Evolutionary conservation across 2,797 vertebrate genomes (phyloP).

Genomic region (Manis crassicaudata): DNA sequence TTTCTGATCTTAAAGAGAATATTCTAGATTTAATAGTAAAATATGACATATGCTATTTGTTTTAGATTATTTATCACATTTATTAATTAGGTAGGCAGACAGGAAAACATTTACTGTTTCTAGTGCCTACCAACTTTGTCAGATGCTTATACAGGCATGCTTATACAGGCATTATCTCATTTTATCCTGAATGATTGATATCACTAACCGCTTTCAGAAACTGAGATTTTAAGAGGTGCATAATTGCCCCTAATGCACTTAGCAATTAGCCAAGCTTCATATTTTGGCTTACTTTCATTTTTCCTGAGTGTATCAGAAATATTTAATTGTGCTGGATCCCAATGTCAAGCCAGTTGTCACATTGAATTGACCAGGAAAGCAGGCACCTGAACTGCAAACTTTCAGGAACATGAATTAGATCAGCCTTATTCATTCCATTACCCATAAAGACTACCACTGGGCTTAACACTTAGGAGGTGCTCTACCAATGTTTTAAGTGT

Average conservation of each 20-base stretch:
- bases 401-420: neutral
- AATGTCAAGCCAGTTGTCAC: neutral
- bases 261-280: neutral
- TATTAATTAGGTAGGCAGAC: neutral
- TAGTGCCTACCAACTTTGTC: neutral
- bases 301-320: neutral
- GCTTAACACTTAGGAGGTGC: neutral
- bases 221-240: neutral
- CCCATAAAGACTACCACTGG: neutral
- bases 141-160: neutral
- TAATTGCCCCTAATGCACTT: neutral
- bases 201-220: constrained; percentile 28
- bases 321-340: neutral
- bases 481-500: neutral
- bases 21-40: neutral
- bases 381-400: neutral
- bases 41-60: neutral
- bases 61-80: neutral
- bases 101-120: neutral
- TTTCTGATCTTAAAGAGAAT: constrained; percentile 1
- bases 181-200: neutral
- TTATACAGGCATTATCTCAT: neutral
- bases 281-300: neutral
- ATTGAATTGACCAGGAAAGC: neutral
- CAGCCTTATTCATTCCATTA: neutral